Evolutionary conservation across 2,888 invertebrate genomes (phyloP), one percentile per base, ranked within the genome.

Genomic region (Scrobipalpa atriplicella): DNA sequence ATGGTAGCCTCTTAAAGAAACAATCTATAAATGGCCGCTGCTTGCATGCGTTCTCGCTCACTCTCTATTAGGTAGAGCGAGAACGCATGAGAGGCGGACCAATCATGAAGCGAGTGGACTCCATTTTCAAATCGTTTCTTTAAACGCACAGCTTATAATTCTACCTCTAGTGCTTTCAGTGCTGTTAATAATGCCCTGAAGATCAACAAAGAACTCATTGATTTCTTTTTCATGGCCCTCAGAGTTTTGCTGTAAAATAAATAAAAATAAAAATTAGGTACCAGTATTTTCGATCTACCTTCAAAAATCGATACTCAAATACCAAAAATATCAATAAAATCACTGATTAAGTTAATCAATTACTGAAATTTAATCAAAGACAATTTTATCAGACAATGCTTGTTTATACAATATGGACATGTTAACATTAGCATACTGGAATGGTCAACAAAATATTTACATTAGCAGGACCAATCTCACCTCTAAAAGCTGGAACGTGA

Each of bases 171-270:
- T 70, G 18, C 69, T 69, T 54, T 83, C 81, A 65, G 75, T 68
- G 61, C 72, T 77, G 41, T 82, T 79, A 41, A 90, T 72, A 41
- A 91, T 74, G 13, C 76, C 71, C 72, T 84, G 78, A 11, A 90
- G 73, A 68, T 90, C 83, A 65, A 88, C 75, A 70, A 80, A 92
- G 72, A 72, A 80, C 36, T 85, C 80, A 52, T 71, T 69, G 47
- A 73, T 72, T 62, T 68, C 66, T 47, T 67, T 67, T 0, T 68
- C 54, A 68, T 67, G 10, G 47, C 62, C 18, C 62, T 67, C 64
- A 21, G 13, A 67, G 56, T 71, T 72, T 62, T 72, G 66, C 72
- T 78, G 69, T 41, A 71, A 73, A 38, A 52, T 19, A 58, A 16
- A 38, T 16, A 29, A 13, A n/a, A 36, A 36, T 6, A 2, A n/a